Conservation (phyloP, 1,140 invertebrate species). For the Cheumatopsyche charites region DNA sequence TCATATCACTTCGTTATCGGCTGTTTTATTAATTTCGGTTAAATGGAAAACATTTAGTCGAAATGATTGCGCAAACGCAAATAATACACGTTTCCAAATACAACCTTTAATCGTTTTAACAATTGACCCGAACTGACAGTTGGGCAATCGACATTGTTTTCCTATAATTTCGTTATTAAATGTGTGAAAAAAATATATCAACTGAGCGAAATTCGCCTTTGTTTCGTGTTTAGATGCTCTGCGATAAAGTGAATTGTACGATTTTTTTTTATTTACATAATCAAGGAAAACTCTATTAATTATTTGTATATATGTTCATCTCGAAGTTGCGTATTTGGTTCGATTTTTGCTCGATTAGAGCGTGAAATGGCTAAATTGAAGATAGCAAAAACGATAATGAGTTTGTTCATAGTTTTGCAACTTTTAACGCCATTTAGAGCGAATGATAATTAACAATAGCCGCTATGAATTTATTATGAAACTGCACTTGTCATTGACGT, state of each 20-base stretch:
- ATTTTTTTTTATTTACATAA: not conserved
- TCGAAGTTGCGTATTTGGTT: no score
- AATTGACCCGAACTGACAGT: constrained; percentile 13
- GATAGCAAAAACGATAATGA: no score
- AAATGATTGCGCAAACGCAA: no score
- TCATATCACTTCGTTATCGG: no score
- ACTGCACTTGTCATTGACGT: not conserved
- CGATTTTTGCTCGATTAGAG: no score
- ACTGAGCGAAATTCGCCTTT: not conserved
- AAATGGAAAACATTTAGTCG: no score
- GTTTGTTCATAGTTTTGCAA: not conserved
- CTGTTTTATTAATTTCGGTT: no score
- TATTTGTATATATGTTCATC: not conserved
- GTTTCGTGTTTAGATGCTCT: not conserved
- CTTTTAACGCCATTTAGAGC: constrained; percentile 12
- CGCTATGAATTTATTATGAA: not conserved
- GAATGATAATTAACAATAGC: constrained; percentile 12
- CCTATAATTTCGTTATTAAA: constrained; percentile 25
- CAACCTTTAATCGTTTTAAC: constrained; percentile 18
- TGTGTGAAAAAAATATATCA: constrained; percentile 25
- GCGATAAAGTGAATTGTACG: no score
- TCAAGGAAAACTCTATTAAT: not conserved
- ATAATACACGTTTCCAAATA: not conserved
- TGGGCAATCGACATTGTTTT: constrained; percentile 24
- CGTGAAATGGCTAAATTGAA: no score